phyloP scores from a whole-genome alignment of 2,113 vertebrate species.

The Euleptes europaea region DNA sequence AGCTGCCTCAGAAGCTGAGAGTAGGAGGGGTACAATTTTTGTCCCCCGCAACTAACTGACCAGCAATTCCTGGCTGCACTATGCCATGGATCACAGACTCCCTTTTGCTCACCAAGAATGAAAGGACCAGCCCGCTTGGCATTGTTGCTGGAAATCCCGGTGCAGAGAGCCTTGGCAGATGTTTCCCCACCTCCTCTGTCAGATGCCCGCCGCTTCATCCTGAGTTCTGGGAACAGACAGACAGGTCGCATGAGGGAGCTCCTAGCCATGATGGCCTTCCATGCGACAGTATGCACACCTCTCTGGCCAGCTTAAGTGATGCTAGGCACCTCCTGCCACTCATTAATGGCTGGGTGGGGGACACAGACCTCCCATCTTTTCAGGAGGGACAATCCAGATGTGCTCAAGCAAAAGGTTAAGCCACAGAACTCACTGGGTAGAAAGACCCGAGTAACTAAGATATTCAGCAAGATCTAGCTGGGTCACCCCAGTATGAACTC shows the following conservation, averaged over 20 bases:
- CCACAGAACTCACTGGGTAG: not conserved
- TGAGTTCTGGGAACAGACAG: constrained; percentile 78
- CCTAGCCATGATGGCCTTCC: constrained; percentile 28
- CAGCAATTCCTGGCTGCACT: too few species aligned
- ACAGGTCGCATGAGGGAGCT: constrained; percentile 18
- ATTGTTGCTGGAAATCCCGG: constrained; percentile 91
- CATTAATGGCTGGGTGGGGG: constrained; percentile 22
- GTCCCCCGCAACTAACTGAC: too few species aligned
- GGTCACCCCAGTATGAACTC: not conserved
- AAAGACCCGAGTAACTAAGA: not conserved
- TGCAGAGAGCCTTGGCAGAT: constrained; percentile 87
- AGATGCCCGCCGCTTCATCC: constrained; percentile 95
- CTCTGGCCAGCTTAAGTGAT: constrained; percentile 40
- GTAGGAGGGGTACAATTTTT: too few species aligned
- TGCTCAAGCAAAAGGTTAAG: not conserved
- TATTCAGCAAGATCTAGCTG: not conserved
- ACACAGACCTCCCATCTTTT: constrained; percentile 4
- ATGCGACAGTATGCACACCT: constrained; percentile 7
- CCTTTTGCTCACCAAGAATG: constrained; percentile 86
- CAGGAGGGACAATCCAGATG: constrained; percentile 20
- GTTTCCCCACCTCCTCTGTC: constrained; percentile 96
- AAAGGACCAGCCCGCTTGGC: constrained; percentile 97
- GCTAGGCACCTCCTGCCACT: constrained; percentile 34
- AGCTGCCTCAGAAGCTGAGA: too few species aligned
- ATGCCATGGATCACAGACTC: not conserved